Evolutionary conservation across 2,113 vertebrate species (phyloP).

Genomic region (Boleophthalmus pectinirostris): DNA sequence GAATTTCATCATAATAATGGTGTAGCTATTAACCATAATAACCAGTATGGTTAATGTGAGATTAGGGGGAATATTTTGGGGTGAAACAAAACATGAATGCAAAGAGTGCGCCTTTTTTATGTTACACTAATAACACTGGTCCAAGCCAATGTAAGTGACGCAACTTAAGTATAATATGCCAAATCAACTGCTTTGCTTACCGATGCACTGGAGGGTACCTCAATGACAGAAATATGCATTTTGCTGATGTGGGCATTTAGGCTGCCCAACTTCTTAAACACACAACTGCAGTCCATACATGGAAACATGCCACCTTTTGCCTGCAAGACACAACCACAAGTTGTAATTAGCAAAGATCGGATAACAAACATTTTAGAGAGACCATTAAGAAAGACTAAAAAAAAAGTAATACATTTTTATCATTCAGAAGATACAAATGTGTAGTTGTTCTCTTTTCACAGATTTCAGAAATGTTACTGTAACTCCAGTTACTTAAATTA

Average conservation of each 20-base stretch:
- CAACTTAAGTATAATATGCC: neutral
- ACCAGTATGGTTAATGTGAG: neutral
- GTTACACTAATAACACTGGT: neutral
- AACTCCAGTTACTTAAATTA: neutral
- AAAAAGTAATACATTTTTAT: neutral
- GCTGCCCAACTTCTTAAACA: conserved; percentile 96
- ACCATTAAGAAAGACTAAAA: neutral
- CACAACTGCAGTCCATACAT: conserved; percentile 96
- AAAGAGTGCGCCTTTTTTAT: neutral
- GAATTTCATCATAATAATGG: neutral
- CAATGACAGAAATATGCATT: conserved; percentile 92
- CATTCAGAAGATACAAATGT: neutral
- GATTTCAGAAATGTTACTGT: neutral
- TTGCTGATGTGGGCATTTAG: conserved; percentile 98
- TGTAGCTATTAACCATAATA: neutral
- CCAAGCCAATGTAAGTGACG: neutral
- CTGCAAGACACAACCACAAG: conserved; percentile 68
- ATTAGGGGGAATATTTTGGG: neutral
- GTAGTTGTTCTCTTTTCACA: neutral
- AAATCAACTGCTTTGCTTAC: conserved; percentile 70
- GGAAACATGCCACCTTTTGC: conserved; percentile 90
- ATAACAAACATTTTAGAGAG: neutral
- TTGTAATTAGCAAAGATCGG: neutral
- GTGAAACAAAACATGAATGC: neutral
- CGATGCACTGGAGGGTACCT: conserved; percentile 79